Evolutionary conservation across 2,113 vertebrate species (phyloP).

Genomic region (Chionomys nivalis): DNA sequence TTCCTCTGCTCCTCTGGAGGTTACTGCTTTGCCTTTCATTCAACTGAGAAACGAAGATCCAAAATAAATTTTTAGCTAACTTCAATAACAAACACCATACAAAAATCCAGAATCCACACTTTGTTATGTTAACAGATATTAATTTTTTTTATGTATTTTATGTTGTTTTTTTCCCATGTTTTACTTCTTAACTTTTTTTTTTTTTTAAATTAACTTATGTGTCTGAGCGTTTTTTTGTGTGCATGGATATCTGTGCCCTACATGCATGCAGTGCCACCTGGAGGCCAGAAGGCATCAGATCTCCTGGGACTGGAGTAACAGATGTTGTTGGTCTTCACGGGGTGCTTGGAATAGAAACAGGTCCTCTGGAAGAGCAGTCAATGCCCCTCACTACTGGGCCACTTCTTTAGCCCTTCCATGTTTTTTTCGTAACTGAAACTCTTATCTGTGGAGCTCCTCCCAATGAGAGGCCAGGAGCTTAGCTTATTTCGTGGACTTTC

Average conservation of each 20-base stretch:
- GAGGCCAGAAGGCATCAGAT: not conserved
- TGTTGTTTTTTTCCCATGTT: not conserved
- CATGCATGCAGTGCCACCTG: not conserved
- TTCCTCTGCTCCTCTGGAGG: not conserved
- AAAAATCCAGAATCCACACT: not conserved
- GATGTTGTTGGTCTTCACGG: not conserved
- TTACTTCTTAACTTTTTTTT: not conserved
- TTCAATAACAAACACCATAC: not conserved
- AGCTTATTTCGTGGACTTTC: not conserved
- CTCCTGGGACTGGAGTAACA: not conserved
- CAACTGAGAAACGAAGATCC: not conserved
- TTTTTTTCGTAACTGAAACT: not conserved
- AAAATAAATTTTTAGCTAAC: not conserved
- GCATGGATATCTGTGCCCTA: not conserved
- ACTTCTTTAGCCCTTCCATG: not conserved
- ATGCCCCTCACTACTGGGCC: not conserved
- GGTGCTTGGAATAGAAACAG: not conserved
- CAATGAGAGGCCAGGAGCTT: not conserved
- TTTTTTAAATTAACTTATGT: not conserved
- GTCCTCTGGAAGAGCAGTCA: not conserved
- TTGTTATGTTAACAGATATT: not conserved
- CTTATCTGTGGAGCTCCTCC: not conserved
- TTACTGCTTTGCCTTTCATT: not conserved
- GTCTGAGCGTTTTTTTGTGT: not conserved
- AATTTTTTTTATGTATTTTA: not conserved